Evolutionary conservation across 2,113 vertebrate species (phyloP).

Genomic region (Hirundichthys speculiger): DNA sequence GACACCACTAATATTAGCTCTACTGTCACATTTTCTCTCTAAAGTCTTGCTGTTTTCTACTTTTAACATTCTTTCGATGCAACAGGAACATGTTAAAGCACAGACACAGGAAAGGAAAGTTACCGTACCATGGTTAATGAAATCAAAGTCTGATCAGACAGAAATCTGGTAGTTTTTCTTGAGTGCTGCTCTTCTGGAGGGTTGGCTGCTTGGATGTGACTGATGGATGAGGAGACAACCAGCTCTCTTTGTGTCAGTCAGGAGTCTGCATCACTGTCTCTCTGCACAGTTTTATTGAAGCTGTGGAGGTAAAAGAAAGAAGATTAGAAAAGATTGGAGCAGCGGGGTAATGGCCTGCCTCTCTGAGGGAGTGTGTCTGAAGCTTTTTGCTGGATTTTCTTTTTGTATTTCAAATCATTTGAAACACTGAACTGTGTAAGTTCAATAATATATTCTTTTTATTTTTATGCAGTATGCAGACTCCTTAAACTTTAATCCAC

Average conservation of each 20-base stretch:
- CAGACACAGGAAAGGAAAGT: too few relatives aligned
- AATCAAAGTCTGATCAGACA: too few relatives aligned
- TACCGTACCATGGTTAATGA: too few relatives aligned
- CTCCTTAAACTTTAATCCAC: conserved; percentile 96
- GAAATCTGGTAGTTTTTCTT: conserved; percentile 3
- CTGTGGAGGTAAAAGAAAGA: conserved; percentile 62
- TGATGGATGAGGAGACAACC: conserved; percentile 50
- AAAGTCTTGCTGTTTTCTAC: background rate
- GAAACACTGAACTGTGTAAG: background rate
- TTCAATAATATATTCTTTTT: background rate
- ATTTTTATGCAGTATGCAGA: conserved; percentile 88
- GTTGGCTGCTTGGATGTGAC: conserved; percentile 87
- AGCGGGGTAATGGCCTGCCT: conserved; percentile 50
- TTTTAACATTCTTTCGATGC: fast-evolving
- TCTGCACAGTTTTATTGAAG: conserved; percentile 59
- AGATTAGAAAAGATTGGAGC: conserved; percentile 76
- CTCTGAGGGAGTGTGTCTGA: conserved; percentile 5
- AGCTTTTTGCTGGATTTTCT: conserved; percentile 25
- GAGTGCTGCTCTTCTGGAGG: conserved; percentile 57
- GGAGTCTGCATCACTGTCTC: conserved; percentile 57
- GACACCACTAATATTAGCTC: background rate
- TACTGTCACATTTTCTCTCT: background rate
- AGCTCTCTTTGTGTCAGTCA: conserved; percentile 67
- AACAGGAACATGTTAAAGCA: background rate
- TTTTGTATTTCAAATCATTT: conserved; percentile 69